These are phyloP conservation scores for Myrmecophaga tridactyla DNA, from an alignment of 2,113 vertebrate genomes.

Conservation along the genomic window DNA sequence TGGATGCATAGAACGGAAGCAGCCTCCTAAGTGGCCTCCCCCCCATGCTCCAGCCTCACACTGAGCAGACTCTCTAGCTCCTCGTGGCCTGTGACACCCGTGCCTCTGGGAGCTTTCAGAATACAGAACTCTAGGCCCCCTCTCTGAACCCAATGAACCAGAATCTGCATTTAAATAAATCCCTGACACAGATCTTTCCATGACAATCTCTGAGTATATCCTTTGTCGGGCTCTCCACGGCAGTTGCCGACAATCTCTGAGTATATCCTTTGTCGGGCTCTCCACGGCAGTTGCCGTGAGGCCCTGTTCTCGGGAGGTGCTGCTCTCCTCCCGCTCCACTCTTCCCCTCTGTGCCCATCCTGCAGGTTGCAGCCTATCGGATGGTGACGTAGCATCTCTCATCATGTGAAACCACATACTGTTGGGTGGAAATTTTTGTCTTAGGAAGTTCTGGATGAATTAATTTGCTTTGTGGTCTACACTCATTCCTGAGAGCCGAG, in stretches of 20 bases:
- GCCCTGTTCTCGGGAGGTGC: accelerated
- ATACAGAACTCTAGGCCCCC: not conserved
- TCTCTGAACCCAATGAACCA: not conserved
- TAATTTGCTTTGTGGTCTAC: not conserved
- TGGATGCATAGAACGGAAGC: accelerated
- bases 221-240: not conserved
- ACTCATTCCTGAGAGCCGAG: not conserved
- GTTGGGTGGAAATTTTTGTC: not conserved
- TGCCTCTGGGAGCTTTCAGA: not conserved
- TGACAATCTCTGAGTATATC: not conserved
- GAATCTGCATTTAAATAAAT: not conserved
- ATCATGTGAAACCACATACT: not conserved
- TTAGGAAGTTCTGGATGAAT: not conserved
- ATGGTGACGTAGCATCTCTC: not conserved
- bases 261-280: accelerated
- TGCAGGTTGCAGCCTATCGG: not conserved
- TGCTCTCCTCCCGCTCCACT: accelerated
- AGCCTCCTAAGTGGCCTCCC: no score
- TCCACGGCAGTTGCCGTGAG: accelerated
- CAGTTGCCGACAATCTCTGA: accelerated
- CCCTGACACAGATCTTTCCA: no score
- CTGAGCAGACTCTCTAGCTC: not conserved
- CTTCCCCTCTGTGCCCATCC: no score
- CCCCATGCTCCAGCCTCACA: accelerated
- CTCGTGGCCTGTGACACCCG: not conserved